phyloP scores from a whole-genome alignment of 2,797 vertebrate genomes.

The Chromobotia macracanthus region DNA sequence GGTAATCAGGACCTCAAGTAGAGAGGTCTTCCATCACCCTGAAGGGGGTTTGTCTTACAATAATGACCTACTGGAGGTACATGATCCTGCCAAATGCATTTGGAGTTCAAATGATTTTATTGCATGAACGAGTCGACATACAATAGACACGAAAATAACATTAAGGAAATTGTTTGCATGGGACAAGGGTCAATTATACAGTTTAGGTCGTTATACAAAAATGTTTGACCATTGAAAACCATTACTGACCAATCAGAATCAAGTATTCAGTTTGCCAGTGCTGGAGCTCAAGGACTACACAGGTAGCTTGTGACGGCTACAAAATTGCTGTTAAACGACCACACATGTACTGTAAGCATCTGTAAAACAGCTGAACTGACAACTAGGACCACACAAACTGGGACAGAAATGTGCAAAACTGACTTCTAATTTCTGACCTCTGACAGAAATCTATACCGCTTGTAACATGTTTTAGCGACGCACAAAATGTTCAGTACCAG shows the following conservation, averaged over 20 bases:
- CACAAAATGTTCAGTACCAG: conserved; percentile 45
- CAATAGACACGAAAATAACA: not conserved
- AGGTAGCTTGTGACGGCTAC: too few relatives aligned
- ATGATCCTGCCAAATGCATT: not conserved
- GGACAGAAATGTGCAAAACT: not conserved
- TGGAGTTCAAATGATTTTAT: too few relatives aligned
- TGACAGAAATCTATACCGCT: not conserved
- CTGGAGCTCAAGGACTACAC: too few relatives aligned
- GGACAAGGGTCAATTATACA: too few relatives aligned
- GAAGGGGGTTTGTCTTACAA: not conserved
- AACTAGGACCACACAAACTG: not conserved
- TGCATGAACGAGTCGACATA: not conserved
- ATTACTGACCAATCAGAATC: not conserved
- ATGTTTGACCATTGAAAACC: not conserved
- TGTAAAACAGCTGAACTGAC: too few relatives aligned
- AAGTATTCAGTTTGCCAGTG: not conserved
- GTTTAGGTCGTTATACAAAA: too few relatives aligned
- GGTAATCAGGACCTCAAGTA: not conserved
- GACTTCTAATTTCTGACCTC: not conserved
- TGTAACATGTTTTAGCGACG: not conserved
- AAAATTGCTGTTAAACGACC: too few relatives aligned
- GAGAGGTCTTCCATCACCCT: not conserved
- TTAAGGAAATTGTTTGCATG: too few relatives aligned
- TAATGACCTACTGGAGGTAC: not conserved
- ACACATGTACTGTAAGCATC: too few relatives aligned